phyloP scores from a whole-genome alignment of 2,113 vertebrate genomes.

The Lynx canadensis region DNA sequence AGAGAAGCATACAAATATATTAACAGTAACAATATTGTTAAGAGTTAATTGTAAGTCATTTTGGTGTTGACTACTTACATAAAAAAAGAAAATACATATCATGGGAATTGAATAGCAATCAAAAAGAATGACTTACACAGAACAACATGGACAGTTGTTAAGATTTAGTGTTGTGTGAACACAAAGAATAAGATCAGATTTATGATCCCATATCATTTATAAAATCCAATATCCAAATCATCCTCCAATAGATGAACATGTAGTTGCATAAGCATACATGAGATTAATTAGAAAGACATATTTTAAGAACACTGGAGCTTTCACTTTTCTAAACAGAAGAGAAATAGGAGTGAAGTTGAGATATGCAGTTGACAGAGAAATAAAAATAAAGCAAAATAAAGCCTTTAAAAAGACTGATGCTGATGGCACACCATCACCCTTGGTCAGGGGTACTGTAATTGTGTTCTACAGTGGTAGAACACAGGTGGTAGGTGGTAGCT shows the following conservation, averaged over 20 bases:
- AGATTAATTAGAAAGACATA: background rate
- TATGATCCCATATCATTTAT: background rate
- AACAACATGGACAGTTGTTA: background rate
- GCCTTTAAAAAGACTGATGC: background rate
- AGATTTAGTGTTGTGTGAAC: background rate
- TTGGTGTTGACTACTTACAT: background rate
- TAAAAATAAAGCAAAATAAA: background rate
- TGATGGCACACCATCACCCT: background rate
- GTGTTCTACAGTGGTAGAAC: background rate
- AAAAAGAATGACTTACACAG: background rate
- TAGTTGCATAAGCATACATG: background rate
- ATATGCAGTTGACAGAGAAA: background rate
- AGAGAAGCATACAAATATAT: background rate
- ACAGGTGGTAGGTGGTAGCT: background rate
- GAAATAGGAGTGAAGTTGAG: background rate
- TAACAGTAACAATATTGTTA: background rate
- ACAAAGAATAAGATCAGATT: background rate
- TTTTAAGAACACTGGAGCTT: background rate
- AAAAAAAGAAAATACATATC: background rate
- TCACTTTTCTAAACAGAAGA: background rate
- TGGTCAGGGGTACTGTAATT: background rate
- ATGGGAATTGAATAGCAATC: background rate
- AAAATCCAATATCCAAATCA: background rate
- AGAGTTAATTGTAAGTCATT: background rate
- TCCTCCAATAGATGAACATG: background rate